These are phyloP conservation scores for Ancistrus triradiatus DNA, from an alignment of 2,113 vertebrate species.

Conservation along the genomic window DNA sequence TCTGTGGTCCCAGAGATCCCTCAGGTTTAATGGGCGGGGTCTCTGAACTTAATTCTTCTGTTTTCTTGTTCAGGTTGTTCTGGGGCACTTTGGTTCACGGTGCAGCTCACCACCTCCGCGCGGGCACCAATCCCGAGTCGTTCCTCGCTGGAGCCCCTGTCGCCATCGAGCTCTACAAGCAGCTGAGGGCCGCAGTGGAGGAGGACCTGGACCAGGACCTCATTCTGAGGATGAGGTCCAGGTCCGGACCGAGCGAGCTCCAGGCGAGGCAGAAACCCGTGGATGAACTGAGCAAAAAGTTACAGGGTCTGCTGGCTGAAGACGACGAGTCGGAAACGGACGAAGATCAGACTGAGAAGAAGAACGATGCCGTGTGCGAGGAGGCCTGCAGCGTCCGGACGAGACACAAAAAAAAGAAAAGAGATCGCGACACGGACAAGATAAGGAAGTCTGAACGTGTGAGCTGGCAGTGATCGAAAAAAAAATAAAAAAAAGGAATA, in stretches of 20 bases:
- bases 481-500: no score
- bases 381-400: neutral
- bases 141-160: constrained; percentile 55
- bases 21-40: no score
- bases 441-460: no score
- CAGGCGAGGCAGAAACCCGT: neutral
- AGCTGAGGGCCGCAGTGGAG: constrained; percentile 53
- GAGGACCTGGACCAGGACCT: constrained; percentile 44
- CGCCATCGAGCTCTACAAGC: constrained; percentile 55
- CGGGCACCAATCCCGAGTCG: constrained; percentile 43
- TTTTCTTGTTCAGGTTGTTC: constrained; percentile 65
- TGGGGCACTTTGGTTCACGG: constrained; percentile 73
- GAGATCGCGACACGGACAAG: no score
- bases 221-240: constrained; percentile 50
- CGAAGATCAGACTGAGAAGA: neutral
- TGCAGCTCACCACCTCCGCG: constrained; percentile 58
- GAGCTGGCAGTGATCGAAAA: neutral
- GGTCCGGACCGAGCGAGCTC: constrained; percentile 15
- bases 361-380: neutral
- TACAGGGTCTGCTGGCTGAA: constrained; percentile 53
- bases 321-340: constrained; percentile 32
- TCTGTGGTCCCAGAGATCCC: no score
- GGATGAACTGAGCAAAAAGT: constrained; percentile 51
- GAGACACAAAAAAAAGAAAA: constrained; percentile 5
- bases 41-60: neutral